Evolutionary conservation across 2,797 vertebrate species (phyloP).

Genomic region (Phalanger gymnotis): DNA sequence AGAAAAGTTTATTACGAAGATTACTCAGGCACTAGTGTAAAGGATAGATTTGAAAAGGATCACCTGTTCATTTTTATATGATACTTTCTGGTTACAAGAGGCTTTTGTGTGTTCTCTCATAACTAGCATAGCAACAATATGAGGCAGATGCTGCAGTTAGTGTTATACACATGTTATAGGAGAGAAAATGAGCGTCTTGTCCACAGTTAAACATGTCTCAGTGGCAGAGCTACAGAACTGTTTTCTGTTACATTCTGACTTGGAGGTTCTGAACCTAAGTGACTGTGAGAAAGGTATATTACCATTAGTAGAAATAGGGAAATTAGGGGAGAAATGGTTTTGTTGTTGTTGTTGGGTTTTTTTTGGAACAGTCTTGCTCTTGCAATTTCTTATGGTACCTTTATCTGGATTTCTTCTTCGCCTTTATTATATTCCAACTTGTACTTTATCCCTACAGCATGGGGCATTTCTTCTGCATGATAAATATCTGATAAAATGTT

Average conservation of each 20-base stretch:
- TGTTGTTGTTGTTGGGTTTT: too few species aligned
- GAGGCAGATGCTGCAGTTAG: background rate
- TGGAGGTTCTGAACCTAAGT: background rate
- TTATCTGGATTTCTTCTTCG: background rate
- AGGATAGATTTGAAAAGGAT: background rate
- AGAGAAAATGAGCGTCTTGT: background rate
- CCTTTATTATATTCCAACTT: background rate
- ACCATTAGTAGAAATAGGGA: background rate
- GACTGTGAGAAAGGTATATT: background rate
- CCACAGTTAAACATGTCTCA: conserved; percentile 3
- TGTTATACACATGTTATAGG: background rate
- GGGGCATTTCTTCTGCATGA: background rate
- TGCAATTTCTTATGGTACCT: background rate
- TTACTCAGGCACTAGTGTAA: background rate
- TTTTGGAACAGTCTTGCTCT: background rate
- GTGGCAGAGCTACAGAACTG: background rate
- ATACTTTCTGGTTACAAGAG: background rate
- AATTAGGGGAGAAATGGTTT: background rate
- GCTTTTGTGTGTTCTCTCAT: background rate
- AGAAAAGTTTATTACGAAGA: background rate
- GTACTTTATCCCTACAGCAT: background rate
- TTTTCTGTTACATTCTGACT: background rate
- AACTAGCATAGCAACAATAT: background rate
- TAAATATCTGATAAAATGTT: background rate
- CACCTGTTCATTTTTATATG: background rate